Base-by-base conservation (phyloP, 2,113 vertebrate genomes). In the Cyanistes caeruleus region DNA sequence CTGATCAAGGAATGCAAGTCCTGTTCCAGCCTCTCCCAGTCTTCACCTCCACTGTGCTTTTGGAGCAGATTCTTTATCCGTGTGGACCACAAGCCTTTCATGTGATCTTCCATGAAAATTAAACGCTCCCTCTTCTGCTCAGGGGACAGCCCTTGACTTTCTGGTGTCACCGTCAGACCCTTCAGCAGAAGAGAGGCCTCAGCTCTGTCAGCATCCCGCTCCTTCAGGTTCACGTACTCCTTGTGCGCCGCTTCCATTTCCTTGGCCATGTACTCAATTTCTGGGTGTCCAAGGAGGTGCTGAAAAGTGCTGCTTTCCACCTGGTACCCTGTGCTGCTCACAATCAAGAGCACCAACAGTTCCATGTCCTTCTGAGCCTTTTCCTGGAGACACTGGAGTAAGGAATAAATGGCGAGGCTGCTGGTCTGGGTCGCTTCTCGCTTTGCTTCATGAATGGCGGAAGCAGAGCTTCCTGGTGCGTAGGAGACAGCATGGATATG, bases 121-220 rank as follows among this genome's bases (percentile, higher is more conserved):
- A 98, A 72, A 21, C 77, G 74, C 82, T 97, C 6, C 5, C 4
- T 59, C 93, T 98, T 98, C 28, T 96, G 67, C 68, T 97, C 55
- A 15, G 20, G 28, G 70, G 96, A 90, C 59, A 96, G 3, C 33
- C 33, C 46, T 48, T 43, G 82, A 1, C 48, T 5, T 33, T 90
- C 8, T 0, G 52, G 6, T 15, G 93, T 97, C 27, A 90, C 52
- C 30, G 90, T 98, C 11, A 98, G 87, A 37, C 93, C 93, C 4
- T 1, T 91, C 88, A 98, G 75, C 33, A 98, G 24, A 27, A 98
- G 79, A 68, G 92, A 98, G 56, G 97, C 98, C 64, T 98, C 90
- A 33, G 97, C 97, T 73, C 89, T 96, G 51, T 46, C 69, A 2
- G 5, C 43, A n/a, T 78, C 90, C 43, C 92, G 91, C 25, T 77